Evolutionary conservation across 2,113 vertebrate species (phyloP), one percentile per base, ranked within the genome.

Genomic region (Rafetus swinhoei): DNA sequence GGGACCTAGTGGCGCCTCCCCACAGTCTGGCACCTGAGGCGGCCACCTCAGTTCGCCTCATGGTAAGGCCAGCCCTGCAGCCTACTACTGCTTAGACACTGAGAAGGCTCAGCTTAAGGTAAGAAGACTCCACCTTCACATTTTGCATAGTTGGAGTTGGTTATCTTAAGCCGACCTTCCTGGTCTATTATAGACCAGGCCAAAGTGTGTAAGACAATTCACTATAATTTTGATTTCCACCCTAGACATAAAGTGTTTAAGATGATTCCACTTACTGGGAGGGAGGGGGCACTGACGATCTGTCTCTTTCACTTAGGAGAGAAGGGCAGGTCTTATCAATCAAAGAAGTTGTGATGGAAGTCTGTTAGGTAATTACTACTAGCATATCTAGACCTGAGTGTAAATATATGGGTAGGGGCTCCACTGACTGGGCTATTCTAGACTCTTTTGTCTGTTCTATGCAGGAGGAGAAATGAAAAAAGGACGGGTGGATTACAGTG

Each of bases 401-500:
- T 22, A 45, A 53, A 84, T 62, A 35, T 59, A 91, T 54, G 24
- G 86, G 57, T 39, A 39, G 83, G 27, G 60, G 60, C 50, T 76
- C 32, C 6, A 45, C 86, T 72, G 81, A 88, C 80, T 50, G 81
- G 80, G 53, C 29, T 92, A 3, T 77, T 94, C 87, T 87, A 82
- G 45, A 84, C 80, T 94, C 65, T 74, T 79, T 81, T 84, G 52
- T 81, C 81, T 88, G 21, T 5, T 55, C 59, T 87, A 89, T 5
- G 29, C 21, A 84, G 88, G 69, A 91, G 79, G 79, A 92, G 39
- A 14, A 53, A 57, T 65, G 19, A 14, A 55, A 77, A 90, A 95
- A 95, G 82, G 86, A 88, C 77, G 62, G 59, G 2, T 91, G 82
- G 81, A 79, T 95, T 92, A 93, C 92, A 95, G 74, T 82, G 79